Percentiles rank a stretch among this genome's conserved stretches.
Conservation (phyloP, 2,888 invertebrate genomes). For the Leptogaster cylindrica region DNA sequence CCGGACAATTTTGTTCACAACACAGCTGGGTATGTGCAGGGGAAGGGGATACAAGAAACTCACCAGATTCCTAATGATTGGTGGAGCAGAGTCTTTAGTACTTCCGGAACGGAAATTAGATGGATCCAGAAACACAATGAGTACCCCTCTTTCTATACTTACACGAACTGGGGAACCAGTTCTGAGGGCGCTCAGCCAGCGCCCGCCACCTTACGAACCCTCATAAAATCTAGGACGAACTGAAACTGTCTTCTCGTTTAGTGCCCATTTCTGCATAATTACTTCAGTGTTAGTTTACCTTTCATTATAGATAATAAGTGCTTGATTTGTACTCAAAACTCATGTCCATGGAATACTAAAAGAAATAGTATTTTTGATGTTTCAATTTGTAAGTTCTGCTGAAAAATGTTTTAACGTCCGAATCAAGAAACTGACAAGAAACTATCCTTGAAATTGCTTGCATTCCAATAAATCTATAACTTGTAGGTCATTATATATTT, state of each 20-base stretch:
- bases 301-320: too few relatives aligned
- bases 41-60: not conserved
- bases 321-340: too few relatives aligned
- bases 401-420: too few relatives aligned
- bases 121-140: not conserved
- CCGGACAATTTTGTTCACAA: not conserved
- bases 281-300: not conserved
- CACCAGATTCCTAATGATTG: not conserved
- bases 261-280: constrained; percentile 1
- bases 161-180: too few relatives aligned
- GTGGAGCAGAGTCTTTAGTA: not conserved
- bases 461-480: too few relatives aligned
- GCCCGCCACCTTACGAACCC: not conserved
- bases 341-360: too few relatives aligned
- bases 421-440: too few relatives aligned
- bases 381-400: too few relatives aligned
- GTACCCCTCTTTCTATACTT: not conserved
- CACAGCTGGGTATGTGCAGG: not conserved
- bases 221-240: not conserved
- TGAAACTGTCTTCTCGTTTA: constrained; percentile 1
- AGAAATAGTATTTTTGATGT: too few relatives aligned
- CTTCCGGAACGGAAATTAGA: not conserved
- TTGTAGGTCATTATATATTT: too few relatives aligned
- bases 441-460: too few relatives aligned
- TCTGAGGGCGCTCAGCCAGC: not conserved